A percentile compares a stretch with the other conserved stretches of the same genome.
Conservation (phyloP, 2,113 vertebrate species). For the Oreochromis spilurus region DNA sequence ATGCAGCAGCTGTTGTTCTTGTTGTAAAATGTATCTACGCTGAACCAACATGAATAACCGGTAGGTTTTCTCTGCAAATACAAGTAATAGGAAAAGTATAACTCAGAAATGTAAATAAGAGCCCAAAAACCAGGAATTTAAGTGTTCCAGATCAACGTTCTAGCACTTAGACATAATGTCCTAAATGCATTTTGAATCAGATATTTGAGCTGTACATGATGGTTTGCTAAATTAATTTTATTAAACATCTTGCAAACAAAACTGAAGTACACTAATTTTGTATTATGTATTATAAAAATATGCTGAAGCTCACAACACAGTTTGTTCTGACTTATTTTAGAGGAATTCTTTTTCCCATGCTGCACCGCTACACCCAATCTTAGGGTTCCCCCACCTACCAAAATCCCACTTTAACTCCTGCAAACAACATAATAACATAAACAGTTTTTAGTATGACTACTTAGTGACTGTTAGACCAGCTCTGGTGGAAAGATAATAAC, state of each 20-base stretch:
- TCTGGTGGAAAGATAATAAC: not conserved
- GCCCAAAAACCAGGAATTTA: not conserved
- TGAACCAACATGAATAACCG: not conserved
- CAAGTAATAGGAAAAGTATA: not conserved
- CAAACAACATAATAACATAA: not conserved
- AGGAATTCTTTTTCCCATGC: not conserved
- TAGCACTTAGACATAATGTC: not conserved
- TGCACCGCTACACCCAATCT: rapidly evolving
- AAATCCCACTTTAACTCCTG: not conserved
- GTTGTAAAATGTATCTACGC: not conserved
- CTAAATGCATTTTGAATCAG: not conserved
- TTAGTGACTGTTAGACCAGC: not conserved
- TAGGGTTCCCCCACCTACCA: not conserved
- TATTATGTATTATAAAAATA: not conserved
- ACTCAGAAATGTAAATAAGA: not conserved
- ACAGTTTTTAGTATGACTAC: not conserved
- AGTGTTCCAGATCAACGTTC: rapidly evolving
- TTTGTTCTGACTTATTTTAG: not conserved
- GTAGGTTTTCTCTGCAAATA: not conserved
- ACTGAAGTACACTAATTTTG: not conserved
- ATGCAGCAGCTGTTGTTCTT: not conserved
- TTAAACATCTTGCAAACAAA: not conserved
- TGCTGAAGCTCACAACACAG: not conserved
- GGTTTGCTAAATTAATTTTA: not conserved
- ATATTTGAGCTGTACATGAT: not conserved